Conservation (phyloP, 2,888 invertebrate species). For the Congeria kusceri region DNA sequence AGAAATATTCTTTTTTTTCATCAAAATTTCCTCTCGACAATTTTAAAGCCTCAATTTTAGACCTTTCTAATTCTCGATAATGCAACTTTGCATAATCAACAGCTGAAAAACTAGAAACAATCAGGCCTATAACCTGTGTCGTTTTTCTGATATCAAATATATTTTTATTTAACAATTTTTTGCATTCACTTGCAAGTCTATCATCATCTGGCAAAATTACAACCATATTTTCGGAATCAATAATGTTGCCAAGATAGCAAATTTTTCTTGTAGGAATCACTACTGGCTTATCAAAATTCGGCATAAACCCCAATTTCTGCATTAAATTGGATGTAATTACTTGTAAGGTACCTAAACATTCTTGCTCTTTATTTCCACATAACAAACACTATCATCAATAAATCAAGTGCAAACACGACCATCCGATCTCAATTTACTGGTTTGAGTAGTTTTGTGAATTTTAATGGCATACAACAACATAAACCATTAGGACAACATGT, state of each 20-base stretch:
- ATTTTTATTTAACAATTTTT: background rate
- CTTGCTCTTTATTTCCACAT: slow-evolving; percentile 8
- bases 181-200: slow-evolving; percentile 11
- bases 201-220: slow-evolving; percentile 39
- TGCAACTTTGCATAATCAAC: slow-evolving; percentile 46
- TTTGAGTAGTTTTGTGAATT: slow-evolving; percentile 65
- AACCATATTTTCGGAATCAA: slow-evolving; percentile 51
- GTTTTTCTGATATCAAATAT: slow-evolving; percentile 27
- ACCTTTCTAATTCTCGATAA: slow-evolving; percentile 46
- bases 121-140: slow-evolving; percentile 37
- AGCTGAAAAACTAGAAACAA: slow-evolving; percentile 47
- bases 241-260: slow-evolving; percentile 37
- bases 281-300: slow-evolving; percentile 49
- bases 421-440: slow-evolving; percentile 51
- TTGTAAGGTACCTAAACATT: slow-evolving; percentile 29
- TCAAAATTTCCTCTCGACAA: slow-evolving; percentile 31
- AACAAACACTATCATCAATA: slow-evolving; percentile 64
- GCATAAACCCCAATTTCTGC: slow-evolving; percentile 32
- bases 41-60: slow-evolving; percentile 40
- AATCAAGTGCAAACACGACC: slow-evolving; percentile 45
- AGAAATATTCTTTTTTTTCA: slow-evolving; percentile 17
- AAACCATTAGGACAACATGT: slow-evolving; percentile 51
- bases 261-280: slow-evolving; percentile 40
- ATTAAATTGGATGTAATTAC: slow-evolving; percentile 15
- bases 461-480: slow-evolving; percentile 42